These are phyloP conservation scores for Isichthys henryi DNA, from an alignment of 2,113 vertebrate species.

Conservation along the genomic window DNA sequence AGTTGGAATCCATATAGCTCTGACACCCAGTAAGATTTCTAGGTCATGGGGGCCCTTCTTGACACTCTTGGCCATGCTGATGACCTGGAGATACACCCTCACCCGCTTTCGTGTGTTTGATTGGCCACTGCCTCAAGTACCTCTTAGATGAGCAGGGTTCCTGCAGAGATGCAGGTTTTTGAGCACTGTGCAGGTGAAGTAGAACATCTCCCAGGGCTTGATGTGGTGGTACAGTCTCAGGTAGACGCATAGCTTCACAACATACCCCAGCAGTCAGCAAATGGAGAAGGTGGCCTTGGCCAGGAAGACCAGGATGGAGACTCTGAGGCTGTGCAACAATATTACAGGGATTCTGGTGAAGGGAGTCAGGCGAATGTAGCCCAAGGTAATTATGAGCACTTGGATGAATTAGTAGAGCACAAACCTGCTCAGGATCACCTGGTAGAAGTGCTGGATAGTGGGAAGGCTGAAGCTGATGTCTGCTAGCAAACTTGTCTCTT, in stretches of 20 bases:
- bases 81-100: conserved; percentile 49
- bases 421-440: conserved; percentile 59
- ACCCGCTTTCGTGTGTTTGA: conserved; percentile 40
- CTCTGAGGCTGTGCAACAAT: conserved; percentile 52
- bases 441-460: conserved; percentile 53
- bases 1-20: neutral
- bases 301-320: conserved; percentile 62
- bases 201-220: conserved; percentile 52
- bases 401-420: conserved; percentile 59
- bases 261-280: conserved; percentile 62
- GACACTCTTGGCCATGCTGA: conserved; percentile 44
- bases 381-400: conserved; percentile 59
- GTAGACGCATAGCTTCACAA: conserved; percentile 59
- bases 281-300: conserved; percentile 57
- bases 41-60: conserved; percentile 21
- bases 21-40: neutral
- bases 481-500: conserved; percentile 39
- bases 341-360: conserved; percentile 59
- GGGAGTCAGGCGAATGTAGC: conserved; percentile 56
- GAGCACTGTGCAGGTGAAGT: conserved; percentile 54
- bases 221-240: conserved; percentile 52
- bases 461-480: conserved; percentile 56
- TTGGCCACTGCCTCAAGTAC: conserved; percentile 19
- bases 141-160: conserved; percentile 56
- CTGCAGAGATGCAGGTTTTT: conserved; percentile 58